Base-by-base conservation (phyloP, 2,888 invertebrate species). In the Ennomos fuscantarius region DNA sequence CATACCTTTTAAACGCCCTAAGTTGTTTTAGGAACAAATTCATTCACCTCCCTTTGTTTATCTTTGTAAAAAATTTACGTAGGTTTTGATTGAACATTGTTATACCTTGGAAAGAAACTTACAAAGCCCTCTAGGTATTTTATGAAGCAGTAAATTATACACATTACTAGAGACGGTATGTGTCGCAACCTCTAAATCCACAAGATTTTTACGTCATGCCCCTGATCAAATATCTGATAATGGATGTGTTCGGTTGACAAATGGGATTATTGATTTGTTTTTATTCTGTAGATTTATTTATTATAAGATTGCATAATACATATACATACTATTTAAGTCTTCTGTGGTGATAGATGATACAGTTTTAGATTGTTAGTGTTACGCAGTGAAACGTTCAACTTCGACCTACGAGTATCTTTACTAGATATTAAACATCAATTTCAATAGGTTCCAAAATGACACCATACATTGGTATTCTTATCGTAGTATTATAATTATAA, bases 181-280 rank as follows among this genome's bases (percentile, higher is more conserved):
- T 32, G 13, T 6, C 41, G 49, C 47, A 53, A 54, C 50, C 54
- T 45, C 37, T 54, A 63, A 60, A 59, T 63, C 54, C 49, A 37
- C 52, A 46, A 52, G 55, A 50, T 53, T 60, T 57, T 60, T 34
- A 41, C 57, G 60, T 57, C 60, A 53, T 37, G 39, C 46, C 33
- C 46, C 41, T 61, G 61, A 63, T 63, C 61, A 57, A 63, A 56
- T 56, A 57, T 57, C 59, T 55, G 57, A 60, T 63, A 62, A 66
- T 63, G 51, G 56, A 52, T 49, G 50, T 46, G 45, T 46, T 33
- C 45, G 15, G 45, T 50, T 50, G 56, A 56, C 50, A 50, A 56
- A 56, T 56, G 40, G 45, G 45, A 50, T 50, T 49, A 55, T 45
- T 31, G 15, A 31, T 37, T 36, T 46, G 41, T 46, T 53, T 46